A percentile compares a stretch with the other conserved stretches of the same genome.
These are phyloP conservation scores for Dromaius novaehollandiae DNA, from an alignment of 2,113 vertebrate species.

Conservation along the genomic window DNA sequence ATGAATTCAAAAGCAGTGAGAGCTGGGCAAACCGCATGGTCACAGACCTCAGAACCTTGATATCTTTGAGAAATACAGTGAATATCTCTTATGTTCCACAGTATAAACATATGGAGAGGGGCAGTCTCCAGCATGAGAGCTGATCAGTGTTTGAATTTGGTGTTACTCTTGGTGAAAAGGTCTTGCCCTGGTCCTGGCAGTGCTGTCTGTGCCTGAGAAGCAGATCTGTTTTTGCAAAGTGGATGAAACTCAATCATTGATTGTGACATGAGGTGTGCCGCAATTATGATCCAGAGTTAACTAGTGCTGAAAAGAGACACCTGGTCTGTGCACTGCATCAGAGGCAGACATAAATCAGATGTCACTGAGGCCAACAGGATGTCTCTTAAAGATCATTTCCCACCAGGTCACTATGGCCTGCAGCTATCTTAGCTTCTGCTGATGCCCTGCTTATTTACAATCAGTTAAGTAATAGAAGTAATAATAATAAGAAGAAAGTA, in stretches of 20 bases:
- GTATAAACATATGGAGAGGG: neutral
- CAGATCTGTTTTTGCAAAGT: neutral
- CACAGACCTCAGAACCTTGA: neutral
- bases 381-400: conserved; percentile 2
- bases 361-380: neutral
- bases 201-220: neutral
- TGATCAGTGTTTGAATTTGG: neutral
- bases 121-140: neutral
- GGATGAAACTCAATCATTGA: rapidly evolving
- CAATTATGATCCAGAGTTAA: neutral
- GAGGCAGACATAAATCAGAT: neutral
- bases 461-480: neutral
- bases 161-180: neutral
- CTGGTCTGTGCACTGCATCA: neutral
- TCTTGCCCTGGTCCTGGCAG: neutral
- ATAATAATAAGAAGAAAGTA: too few relatives aligned
- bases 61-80: neutral
- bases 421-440: neutral
- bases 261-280: neutral
- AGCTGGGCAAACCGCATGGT: rapidly evolving
- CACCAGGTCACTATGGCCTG: neutral
- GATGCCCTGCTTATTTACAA: neutral
- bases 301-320: neutral
- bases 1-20: neutral
- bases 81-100: neutral